Conservation (phyloP, 2,797 vertebrate genomes). For the Jordanella pulchra region DNA sequence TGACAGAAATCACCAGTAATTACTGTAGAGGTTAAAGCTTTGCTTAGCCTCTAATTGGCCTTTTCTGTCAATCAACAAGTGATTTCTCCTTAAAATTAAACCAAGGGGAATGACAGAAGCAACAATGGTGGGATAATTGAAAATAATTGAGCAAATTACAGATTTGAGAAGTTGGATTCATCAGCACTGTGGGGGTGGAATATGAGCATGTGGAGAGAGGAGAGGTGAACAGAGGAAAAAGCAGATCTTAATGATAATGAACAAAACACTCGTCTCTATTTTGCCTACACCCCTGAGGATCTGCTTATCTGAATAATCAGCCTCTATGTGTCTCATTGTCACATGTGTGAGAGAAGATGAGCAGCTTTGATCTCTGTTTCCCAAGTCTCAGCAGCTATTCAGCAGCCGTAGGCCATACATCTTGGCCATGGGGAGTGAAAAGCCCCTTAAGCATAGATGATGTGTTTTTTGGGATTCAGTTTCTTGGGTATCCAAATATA, state of each 20-base stretch:
- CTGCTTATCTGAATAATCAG: constrained; percentile 77
- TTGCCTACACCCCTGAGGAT: constrained; percentile 66
- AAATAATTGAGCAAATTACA: constrained; percentile 82
- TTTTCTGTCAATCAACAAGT: constrained; percentile 84
- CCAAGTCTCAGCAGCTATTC: constrained; percentile 55
- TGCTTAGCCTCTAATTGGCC: constrained; percentile 74
- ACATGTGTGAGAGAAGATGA: constrained; percentile 59
- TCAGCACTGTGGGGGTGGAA: constrained; percentile 74
- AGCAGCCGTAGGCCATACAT: constrained; percentile 64
- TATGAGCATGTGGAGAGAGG: constrained; percentile 67
- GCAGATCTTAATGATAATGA: constrained; percentile 80
- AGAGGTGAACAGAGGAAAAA: constrained; percentile 69
- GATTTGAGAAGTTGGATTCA: constrained; percentile 78
- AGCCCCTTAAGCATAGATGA: constrained; percentile 50
- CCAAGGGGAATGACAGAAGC: constrained; percentile 74
- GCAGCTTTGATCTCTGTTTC: constrained; percentile 75
- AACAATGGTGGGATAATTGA: constrained; percentile 80
- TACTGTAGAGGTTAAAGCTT: constrained; percentile 71
- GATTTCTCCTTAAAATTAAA: constrained; percentile 79
- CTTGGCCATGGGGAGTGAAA: constrained; percentile 49
- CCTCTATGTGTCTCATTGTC: constrained; percentile 66
- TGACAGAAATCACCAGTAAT: constrained; percentile 80
- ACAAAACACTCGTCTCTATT: constrained; percentile 77
- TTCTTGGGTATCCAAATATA: constrained; percentile 33
- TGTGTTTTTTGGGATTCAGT: constrained; percentile 42